Base-by-base conservation (phyloP, 2,888 invertebrate species). In the Idaea biselata region DNA sequence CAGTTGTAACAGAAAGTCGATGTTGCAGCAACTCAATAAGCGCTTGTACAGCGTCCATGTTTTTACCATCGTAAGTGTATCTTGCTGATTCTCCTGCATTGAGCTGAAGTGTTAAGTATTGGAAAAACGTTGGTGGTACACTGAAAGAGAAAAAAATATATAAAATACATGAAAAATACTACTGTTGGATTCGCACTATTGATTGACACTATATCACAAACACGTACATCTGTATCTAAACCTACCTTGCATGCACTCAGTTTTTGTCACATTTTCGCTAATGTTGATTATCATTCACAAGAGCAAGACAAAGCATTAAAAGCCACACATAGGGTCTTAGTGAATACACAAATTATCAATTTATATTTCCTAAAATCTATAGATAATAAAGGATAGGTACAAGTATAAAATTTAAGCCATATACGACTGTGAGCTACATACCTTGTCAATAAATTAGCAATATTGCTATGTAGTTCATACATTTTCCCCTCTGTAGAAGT, bases 361-460 rank as follows among this genome's bases (percentile, higher is more conserved):
- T n/a, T n/a, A n/a, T n/a, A n/a, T n/a, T n/a, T n/a, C n/a, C n/a
- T n/a, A n/a, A n/a, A n/a, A n/a, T n/a, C n/a, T n/a, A n/a, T n/a
- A n/a, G n/a, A n/a, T n/a, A n/a, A n/a, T n/a, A n/a, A n/a, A n/a
- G n/a, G n/a, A n/a, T n/a, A n/a, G n/a, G n/a, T n/a, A n/a, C n/a
- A n/a, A n/a, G n/a, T n/a, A n/a, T n/a, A n/a, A n/a, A n/a, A n/a
- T n/a, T n/a, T n/a, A n/a, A n/a, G n/a, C n/a, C 32, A 32, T 32
- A 32, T 32, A 25, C 25, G 25, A 25, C 25, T 5, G 5, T 31
- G 33, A 14, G 7, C 33, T 33, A 33, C 33, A 33, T 74, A 93
- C 93, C 93, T 94, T 58, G 97, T 97, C 68, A 99, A 88, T 73
- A 98, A 90, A 89, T 98, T 97, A 8, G 97, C 94, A 67, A 97